phyloP scores from a whole-genome alignment of 2,888 invertebrate genomes.

The Steinernema carpocapsae region DNA sequence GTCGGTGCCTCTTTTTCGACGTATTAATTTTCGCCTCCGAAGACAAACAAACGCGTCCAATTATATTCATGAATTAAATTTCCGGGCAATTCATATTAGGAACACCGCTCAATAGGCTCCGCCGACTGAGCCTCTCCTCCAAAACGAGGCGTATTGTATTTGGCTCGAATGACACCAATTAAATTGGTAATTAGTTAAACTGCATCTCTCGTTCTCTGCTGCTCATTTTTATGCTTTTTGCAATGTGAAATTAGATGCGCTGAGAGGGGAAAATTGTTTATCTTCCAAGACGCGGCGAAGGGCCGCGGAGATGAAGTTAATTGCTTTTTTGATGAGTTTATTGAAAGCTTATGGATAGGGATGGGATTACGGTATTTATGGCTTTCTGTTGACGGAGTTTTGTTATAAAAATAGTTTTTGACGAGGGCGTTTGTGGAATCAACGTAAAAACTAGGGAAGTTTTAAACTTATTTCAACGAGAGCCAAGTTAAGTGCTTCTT shows the following conservation, averaged over 20 bases:
- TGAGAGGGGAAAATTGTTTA: conserved; percentile 15
- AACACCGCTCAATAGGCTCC: no score
- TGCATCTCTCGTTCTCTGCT: not conserved
- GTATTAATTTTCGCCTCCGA: conserved; percentile 19
- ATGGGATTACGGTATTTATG: conserved; percentile 3
- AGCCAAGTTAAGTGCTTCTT: no score
- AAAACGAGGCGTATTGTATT: conserved; percentile 25
- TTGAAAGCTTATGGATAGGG: not conserved
- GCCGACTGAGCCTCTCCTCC: no score
- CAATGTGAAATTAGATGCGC: conserved; percentile 30
- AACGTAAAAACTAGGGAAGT: no score
- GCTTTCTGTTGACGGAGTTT: no score
- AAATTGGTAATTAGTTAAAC: conserved; percentile 35
- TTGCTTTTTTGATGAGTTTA: conserved; percentile 30
- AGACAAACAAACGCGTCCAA: conserved; percentile 31
- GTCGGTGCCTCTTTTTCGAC: conserved; percentile 10
- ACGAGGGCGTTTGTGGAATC: no score
- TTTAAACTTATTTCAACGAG: no score
- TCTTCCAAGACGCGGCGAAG: conserved; percentile 6
- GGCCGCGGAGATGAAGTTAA: not conserved
- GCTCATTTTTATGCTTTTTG: not conserved
- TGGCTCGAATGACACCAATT: conserved; percentile 32
- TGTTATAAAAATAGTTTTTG: no score
- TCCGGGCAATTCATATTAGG: conserved; percentile 22
- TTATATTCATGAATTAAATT: conserved; percentile 34